Evolutionary conservation across 2,113 vertebrate species (phyloP).

Genomic region (Garra rufa): DNA sequence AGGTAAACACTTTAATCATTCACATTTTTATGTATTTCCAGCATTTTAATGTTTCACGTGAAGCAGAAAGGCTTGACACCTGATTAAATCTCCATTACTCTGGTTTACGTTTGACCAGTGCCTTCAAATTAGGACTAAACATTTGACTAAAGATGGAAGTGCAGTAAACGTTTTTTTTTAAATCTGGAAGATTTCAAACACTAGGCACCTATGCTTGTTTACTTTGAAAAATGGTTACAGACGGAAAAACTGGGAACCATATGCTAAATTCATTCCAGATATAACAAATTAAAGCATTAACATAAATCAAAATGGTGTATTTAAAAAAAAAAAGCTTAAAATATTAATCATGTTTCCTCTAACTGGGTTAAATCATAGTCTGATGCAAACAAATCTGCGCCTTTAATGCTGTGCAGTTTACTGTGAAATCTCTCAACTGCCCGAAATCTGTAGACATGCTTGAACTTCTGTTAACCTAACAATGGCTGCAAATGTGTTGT

Average conservation of each 20-base stretch:
- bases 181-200: background rate
- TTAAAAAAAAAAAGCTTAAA: background rate
- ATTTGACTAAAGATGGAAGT: background rate
- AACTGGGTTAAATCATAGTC: background rate
- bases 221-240: background rate
- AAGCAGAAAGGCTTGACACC: background rate
- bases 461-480: background rate
- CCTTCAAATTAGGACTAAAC: too few relatives aligned
- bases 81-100: background rate
- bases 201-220: background rate
- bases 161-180: too few relatives aligned
- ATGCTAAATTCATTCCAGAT: background rate
- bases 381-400: background rate
- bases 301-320: background rate
- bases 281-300: background rate
- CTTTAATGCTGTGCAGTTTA: background rate
- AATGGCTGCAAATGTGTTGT: background rate
- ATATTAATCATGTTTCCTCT: background rate
- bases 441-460: background rate
- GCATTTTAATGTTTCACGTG: background rate
- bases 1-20: slow-evolving; percentile 75
- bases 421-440: background rate
- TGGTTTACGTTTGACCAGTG: background rate
- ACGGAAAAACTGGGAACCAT: background rate
- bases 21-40: background rate